A percentile compares a stretch with the other conserved stretches of the same genome.
phyloP scores from a whole-genome alignment of 2,113 vertebrate species.

The Bombycilla garrulus region DNA sequence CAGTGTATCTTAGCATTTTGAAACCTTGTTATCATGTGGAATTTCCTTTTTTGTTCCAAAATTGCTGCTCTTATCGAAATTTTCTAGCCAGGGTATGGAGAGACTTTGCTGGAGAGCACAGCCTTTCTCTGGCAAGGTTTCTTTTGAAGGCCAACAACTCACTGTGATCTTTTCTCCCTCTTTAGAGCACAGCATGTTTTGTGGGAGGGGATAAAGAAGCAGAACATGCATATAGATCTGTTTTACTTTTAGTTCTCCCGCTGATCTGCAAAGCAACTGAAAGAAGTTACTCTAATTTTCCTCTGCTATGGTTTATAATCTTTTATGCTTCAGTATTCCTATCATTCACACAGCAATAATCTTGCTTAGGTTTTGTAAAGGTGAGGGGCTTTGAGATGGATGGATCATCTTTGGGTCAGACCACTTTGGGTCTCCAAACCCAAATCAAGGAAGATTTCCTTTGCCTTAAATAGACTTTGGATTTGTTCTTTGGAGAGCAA shows the following conservation, averaged over 20 bases:
- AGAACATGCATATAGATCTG: neutral
- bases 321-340: neutral
- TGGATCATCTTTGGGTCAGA: neutral
- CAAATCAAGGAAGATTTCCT: neutral
- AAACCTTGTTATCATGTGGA: neutral
- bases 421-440: neutral
- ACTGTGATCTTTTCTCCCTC: neutral
- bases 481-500: neutral
- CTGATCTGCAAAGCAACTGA: neutral
- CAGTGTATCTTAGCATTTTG: neutral
- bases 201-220: neutral
- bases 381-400: neutral
- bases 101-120: neutral
- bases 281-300: neutral
- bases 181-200: neutral
- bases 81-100: neutral
- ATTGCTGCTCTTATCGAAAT: neutral
- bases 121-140: neutral
- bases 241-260: neutral
- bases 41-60: neutral
- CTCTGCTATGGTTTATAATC: neutral
- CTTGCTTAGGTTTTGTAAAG: neutral
- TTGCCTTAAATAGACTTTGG: conserved; percentile 34
- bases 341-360: neutral
- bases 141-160: neutral